Base-by-base conservation (phyloP, 1,140 invertebrate species). In the Agrypnia vestita region DNA sequence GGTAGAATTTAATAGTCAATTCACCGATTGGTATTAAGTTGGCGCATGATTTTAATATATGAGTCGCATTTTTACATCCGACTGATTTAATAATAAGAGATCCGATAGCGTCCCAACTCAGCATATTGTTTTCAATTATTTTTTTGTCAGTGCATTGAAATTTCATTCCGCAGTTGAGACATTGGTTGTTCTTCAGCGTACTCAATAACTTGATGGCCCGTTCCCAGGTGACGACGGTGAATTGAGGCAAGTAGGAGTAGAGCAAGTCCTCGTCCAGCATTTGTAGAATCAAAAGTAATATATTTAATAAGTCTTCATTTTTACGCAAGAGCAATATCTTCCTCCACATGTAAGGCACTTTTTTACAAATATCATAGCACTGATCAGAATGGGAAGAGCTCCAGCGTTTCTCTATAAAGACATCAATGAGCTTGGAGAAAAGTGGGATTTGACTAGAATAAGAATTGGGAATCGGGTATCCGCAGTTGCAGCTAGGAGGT, bases 301-400 rank as follows among this genome's bases (percentile, higher is more conserved):
- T 85, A 73, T 89, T 89, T 43, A 88, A 61, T 15, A 90, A 84
- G 80, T 90, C 89, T 81, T 90, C 89, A 25, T 89, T 89, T 17
- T 88, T 85, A 78, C 88, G 80, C 59, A 90, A 83, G 72, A 89
- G 87, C 12, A 90, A 84, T 69, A 90, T 89, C 75, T 90, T 90
- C 43, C 86, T 85, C 92, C 91, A 93, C 83, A 92, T 88, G 80
- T 90, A 91, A 47, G 91, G 91, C 87, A 92, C 90, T 80, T 88
- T 87, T 78, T 90, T 90, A 81, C 91, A 92, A 35, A 92, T 85
- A 73, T 89, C 88, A 64, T 89, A 90, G 49, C 88, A 89, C 59
- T 89, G 87, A 17, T 87, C 85, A 43, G 85, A 86, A 0, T 86
- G 87, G 56, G 87, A 85, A 73, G 83, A 86, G 10, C 85, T 86